Evolutionary conservation across 2,113 vertebrate species (phyloP), one percentile per base, ranked within the genome.

Genomic region (Cyprinodon brontotheroides): DNA sequence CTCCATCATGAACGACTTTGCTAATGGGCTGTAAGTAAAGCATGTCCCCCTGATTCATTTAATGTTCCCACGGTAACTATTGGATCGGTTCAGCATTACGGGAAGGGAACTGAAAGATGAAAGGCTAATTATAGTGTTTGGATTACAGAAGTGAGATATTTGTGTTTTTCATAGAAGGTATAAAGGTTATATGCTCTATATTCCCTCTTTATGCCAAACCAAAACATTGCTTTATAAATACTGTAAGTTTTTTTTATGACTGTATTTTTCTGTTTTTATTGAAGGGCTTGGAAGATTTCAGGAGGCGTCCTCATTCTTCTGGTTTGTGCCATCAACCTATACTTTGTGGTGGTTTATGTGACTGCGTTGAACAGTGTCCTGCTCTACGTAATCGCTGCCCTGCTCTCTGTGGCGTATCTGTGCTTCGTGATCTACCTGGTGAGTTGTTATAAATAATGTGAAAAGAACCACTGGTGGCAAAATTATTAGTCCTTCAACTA

Each of bases 281-380:
- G 11, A 83, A 99, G 98, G 76, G 87, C 89, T 66, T 99, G 97
- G 96, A 96, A 93, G 94, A 92, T 99, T 0, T 90, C 89, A 0
- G 98, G 98, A 0, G 95, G 97, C 0, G 0, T 95, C 5, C 48
- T 97, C 12, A 95, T 97, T 83, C 88, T 98, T 39, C 36, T 97
- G 9, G 87, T 99, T 83, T 98, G 97, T 67, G 80, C 89, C 70
- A 99, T 99, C 83, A 99, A 99, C 93, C 96, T 96, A 87, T 98
- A 98, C 90, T 99, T 99, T 48, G 98, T 99, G 84, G 91, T 97
- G 69, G 87, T 94, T 41, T 99, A 99, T 1, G 97, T 99, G 76
- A 90, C 91, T 3, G 68, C 92, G 0, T 90, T 99, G 11, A 86
- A 95, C 79, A 95, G 94, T 7, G 0, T 96, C 70, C 71, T 81